These are phyloP conservation scores for Hystrix cristata DNA, from an alignment of 2,113 vertebrate genomes.

Conservation along the genomic window DNA sequence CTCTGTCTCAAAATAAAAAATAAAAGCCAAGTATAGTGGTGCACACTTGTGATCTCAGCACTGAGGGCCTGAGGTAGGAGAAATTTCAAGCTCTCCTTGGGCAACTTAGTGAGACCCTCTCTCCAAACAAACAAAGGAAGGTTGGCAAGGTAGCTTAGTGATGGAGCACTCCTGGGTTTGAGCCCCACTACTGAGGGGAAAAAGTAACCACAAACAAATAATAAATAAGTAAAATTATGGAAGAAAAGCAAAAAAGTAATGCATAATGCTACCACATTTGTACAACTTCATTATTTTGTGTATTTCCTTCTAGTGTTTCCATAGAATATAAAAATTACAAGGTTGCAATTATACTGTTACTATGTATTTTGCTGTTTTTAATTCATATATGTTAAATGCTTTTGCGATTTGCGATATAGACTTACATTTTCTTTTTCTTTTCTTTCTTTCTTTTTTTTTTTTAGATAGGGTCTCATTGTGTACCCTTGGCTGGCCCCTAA, in stretches of 20 bases:
- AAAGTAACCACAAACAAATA: background rate
- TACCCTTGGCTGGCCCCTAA: background rate
- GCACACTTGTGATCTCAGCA: background rate
- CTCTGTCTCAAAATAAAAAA: background rate
- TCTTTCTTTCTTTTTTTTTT: too few relatives aligned
- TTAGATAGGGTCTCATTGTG: background rate
- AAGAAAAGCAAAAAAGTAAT: background rate
- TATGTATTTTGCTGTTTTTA: conserved; percentile 41
- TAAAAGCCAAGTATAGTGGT: background rate
- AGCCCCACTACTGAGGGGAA: background rate
- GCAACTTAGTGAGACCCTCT: background rate
- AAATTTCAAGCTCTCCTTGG: background rate
- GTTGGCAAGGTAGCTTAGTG: background rate
- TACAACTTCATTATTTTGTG: background rate
- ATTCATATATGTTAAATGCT: conserved; percentile 12
- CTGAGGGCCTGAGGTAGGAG: background rate
- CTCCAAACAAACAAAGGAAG: background rate
- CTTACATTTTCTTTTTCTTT: conserved; percentile 21
- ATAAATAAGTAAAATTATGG: background rate
- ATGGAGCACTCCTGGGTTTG: background rate
- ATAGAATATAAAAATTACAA: conserved; percentile 27
- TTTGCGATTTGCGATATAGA: conserved; percentile 7
- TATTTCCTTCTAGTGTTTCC: background rate
- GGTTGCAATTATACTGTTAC: conserved; percentile 23
- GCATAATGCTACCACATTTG: background rate